Conservation (phyloP, 2,113 vertebrate genomes). For the Gorsachius goisagi region DNA sequence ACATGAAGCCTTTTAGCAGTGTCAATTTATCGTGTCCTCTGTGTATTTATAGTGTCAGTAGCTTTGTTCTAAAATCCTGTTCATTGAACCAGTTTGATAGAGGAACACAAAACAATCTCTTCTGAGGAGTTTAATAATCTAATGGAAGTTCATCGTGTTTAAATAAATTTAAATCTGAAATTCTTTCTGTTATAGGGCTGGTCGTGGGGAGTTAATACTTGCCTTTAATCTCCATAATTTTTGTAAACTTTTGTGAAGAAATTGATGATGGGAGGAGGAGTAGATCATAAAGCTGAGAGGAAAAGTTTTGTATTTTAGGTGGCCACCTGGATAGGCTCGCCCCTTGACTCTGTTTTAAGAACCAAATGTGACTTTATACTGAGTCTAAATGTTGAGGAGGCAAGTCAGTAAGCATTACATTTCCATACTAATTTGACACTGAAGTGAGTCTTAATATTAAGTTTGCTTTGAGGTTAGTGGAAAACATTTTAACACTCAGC, state of each 20-base stretch:
- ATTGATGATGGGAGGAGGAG: not conserved
- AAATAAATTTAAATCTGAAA: not conserved
- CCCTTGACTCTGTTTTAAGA: not conserved
- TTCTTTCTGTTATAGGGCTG: not conserved
- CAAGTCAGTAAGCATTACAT: not conserved
- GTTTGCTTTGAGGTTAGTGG: conserved; percentile 17
- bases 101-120: not conserved
- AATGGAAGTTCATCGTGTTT: not conserved
- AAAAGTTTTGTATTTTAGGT: conserved; percentile 4
- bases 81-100: not conserved
- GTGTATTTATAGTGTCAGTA: not conserved
- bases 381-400: not conserved
- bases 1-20: not conserved
- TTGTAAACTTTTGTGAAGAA: not conserved
- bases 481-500: conserved; percentile 36
- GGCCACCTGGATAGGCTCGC: not conserved
- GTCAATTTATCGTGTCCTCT: not conserved
- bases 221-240: not conserved
- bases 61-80: not conserved
- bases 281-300: conserved; percentile 9
- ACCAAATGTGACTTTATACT: not conserved
- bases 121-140: not conserved
- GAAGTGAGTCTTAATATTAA: conserved; percentile 11
- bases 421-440: conserved; percentile 4
- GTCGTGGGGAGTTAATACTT: not conserved